Conservation (phyloP, 2,113 vertebrate genomes). For the Corvus hawaiiensis region DNA sequence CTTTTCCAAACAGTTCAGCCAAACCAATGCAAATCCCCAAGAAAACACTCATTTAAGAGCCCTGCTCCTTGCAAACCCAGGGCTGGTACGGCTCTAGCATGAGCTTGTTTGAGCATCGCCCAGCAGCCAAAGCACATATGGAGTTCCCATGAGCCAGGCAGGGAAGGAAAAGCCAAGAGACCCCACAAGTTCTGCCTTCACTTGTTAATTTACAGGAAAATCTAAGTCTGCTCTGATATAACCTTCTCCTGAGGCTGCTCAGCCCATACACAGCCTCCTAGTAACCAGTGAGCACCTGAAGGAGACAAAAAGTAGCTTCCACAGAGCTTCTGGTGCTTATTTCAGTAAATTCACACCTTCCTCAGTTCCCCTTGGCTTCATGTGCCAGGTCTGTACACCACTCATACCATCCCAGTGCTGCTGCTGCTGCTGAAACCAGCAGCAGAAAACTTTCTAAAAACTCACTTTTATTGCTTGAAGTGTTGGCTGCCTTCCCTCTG, state of each 20-base stretch:
- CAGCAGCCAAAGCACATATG: not conserved
- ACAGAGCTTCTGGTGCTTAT: not conserved
- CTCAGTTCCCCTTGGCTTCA: not conserved
- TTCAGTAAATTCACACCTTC: not conserved
- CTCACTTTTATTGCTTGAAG: not conserved
- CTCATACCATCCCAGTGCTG: not conserved
- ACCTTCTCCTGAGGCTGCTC: not conserved
- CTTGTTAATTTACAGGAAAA: not conserved
- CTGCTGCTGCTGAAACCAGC: not conserved
- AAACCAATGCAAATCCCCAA: not conserved
- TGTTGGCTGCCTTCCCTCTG: not conserved
- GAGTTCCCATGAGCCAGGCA: not conserved
- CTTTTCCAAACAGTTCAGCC: not conserved
- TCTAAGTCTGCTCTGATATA: fast-evolving
- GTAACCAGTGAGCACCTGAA: not conserved
- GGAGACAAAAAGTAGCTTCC: not conserved
- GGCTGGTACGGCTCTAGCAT: fast-evolving
- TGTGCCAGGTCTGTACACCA: not conserved
- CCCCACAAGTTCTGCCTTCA: not conserved
- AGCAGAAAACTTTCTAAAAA: not conserved
- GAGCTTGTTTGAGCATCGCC: not conserved
- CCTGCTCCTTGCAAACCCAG: not conserved
- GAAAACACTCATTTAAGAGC: not conserved
- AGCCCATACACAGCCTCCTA: not conserved
- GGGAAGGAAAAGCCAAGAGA: not conserved